These are phyloP conservation scores for Ennomos erosarius DNA, from an alignment of 2,888 invertebrate species.

Conservation along the genomic window DNA sequence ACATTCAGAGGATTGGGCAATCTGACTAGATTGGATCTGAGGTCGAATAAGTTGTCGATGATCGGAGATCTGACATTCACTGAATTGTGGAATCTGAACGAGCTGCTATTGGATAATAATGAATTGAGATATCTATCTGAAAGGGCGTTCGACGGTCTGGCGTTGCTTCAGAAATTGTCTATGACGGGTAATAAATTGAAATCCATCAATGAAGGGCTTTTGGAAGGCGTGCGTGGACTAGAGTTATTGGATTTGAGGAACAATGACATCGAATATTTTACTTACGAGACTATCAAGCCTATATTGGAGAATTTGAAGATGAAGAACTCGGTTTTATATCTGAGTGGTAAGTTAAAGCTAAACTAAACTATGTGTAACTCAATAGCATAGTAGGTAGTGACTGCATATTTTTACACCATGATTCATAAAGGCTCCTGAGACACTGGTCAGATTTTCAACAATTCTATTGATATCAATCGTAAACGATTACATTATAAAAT, in stretches of 20 bases:
- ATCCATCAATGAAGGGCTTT: conserved; percentile 89
- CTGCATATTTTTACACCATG: too few relatives aligned
- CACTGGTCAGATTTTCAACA: too few relatives aligned
- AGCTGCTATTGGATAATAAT: conserved; percentile 89
- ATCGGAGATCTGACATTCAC: conserved; percentile 92
- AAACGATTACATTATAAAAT: too few relatives aligned
- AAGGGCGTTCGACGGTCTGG: conserved; percentile 91
- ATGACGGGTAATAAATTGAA: conserved; percentile 92
- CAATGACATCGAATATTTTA: conserved; percentile 91
- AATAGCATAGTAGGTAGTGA: too few relatives aligned
- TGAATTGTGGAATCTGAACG: conserved; percentile 90
- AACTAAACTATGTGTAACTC: too few relatives aligned
- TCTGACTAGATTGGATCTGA: conserved; percentile 90
- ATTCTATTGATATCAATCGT: too few relatives aligned
- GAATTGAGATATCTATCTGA: conserved; percentile 90
- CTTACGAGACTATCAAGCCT: conserved; percentile 90
- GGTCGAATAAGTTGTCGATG: conserved; percentile 90
- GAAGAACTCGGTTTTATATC: conserved; percentile 76
- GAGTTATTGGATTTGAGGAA: conserved; percentile 91
- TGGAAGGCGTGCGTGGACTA: conserved; percentile 90
- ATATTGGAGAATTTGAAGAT: conserved; percentile 90
- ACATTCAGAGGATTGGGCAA: conserved; percentile 91
- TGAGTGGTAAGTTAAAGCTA: conserved; percentile 67
- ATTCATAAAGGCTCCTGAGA: too few relatives aligned
- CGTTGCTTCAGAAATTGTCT: conserved; percentile 89